These are phyloP conservation scores for Leptodactylus fallax DNA, from an alignment of 2,797 vertebrate species.

Conservation along the genomic window DNA sequence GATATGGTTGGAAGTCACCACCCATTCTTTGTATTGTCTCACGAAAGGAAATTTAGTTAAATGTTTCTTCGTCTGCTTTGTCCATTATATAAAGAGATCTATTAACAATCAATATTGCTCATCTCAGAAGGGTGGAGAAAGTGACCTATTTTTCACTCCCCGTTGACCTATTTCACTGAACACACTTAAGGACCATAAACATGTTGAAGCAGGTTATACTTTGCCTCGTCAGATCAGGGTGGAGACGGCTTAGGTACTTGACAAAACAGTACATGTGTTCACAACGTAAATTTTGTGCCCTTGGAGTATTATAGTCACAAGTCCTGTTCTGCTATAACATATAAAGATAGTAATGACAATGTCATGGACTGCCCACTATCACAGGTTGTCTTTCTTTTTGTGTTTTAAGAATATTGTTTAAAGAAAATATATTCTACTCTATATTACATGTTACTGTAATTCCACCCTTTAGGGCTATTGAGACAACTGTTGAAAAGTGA, in stretches of 20 bases:
- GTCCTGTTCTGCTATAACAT: background rate
- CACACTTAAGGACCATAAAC: background rate
- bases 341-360: background rate
- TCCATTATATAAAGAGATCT: conserved; percentile 32
- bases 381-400: too few species aligned
- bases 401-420: too few species aligned
- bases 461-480: background rate
- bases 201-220: background rate
- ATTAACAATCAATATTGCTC: background rate
- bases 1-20: background rate
- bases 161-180: conserved; percentile 47
- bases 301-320: background rate
- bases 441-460: too few species aligned
- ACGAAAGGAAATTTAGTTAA: conserved; percentile 31
- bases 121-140: conserved; percentile 45
- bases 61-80: conserved; percentile 14
- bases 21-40: background rate
- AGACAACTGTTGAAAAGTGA: background rate
- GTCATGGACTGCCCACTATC: too few species aligned
- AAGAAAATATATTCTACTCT: too few species aligned
- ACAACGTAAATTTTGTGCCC: background rate
- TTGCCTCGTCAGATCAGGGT: background rate
- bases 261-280: background rate
- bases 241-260: background rate
- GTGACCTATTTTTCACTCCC: conserved; percentile 52